A percentile compares a stretch with the other conserved stretches of the same genome.
phyloP scores from a whole-genome alignment of 2,888 invertebrate genomes.

The Thymelicus sylvestris region DNA sequence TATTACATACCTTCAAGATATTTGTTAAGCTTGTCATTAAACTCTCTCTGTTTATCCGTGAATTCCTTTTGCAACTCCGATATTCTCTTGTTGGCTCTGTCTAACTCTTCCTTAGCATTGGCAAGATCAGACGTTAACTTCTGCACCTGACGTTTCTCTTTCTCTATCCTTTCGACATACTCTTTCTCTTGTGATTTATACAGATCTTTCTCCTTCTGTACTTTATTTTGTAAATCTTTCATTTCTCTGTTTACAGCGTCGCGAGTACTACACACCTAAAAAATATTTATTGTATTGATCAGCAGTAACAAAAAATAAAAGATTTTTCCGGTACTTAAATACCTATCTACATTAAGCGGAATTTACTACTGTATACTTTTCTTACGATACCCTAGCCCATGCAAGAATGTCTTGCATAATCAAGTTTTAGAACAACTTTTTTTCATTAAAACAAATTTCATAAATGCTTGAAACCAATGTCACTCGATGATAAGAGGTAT shows the following conservation, averaged over 20 bases:
- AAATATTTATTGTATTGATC: too few species aligned
- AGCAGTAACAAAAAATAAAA: background rate
- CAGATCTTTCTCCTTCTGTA: constrained; percentile 68
- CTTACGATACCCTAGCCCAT: too few species aligned
- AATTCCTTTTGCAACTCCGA: constrained; percentile 82
- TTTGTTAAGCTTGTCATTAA: constrained; percentile 72
- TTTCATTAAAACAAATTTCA: too few species aligned
- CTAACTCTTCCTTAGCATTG: constrained; percentile 79
- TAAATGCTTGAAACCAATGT: too few species aligned
- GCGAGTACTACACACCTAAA: constrained; percentile 85
- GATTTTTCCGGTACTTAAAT: background rate
- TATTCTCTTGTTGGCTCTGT: constrained; percentile 82
- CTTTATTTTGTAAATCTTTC: constrained; percentile 76
- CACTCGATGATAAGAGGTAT: too few species aligned
- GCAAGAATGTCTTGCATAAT: too few species aligned
- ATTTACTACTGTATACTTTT: too few species aligned
- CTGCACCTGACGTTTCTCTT: constrained; percentile 80
- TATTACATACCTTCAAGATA: constrained; percentile 65
- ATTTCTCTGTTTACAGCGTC: constrained; percentile 85
- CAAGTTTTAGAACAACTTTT: too few species aligned
- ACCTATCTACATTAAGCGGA: too few species aligned
- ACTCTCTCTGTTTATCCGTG: constrained; percentile 81
- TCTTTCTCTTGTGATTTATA: constrained; percentile 75
- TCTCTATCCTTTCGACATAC: constrained; percentile 74
- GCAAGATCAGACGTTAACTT: constrained; percentile 77